These are phyloP conservation scores for Andricus curvator DNA, from an alignment of 2,888 invertebrate genomes.

Conservation along the genomic window DNA sequence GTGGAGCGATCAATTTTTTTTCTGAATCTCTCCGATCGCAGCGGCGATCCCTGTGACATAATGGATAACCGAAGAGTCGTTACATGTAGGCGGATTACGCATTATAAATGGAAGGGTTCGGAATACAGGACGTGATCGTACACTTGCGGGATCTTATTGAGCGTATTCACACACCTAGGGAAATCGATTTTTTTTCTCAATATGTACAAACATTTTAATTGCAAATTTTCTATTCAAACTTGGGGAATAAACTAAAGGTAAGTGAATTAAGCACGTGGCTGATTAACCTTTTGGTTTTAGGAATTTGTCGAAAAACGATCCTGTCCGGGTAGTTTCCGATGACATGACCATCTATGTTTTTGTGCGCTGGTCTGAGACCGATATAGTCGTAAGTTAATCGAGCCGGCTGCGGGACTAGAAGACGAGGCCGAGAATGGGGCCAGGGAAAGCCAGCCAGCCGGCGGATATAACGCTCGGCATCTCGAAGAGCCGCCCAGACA, in stretches of 20 bases:
- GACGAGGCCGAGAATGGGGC: constrained; percentile 20
- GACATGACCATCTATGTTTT: constrained; percentile 18
- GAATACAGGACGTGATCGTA: constrained; percentile 6
- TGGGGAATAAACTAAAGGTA: background rate
- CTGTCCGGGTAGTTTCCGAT: constrained; percentile 31
- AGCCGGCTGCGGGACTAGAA: constrained; percentile 36
- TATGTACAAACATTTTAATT: too few species aligned
- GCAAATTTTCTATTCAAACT: too few species aligned
- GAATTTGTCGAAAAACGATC: constrained; percentile 29
- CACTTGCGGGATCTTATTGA: background rate
- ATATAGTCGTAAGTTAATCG: constrained; percentile 38
- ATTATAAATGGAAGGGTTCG: constrained; percentile 29
- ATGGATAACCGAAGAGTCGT: constrained; percentile 19
- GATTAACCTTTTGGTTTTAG: background rate
- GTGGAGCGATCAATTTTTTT: constrained; percentile 28
- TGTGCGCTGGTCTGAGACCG: background rate
- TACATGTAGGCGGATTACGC: constrained; percentile 11
- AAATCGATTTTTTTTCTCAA: background rate
- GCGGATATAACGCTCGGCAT: constrained; percentile 34
- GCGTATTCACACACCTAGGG: background rate
- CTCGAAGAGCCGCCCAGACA: constrained; percentile 27
- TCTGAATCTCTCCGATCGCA: background rate
- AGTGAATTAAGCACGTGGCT: background rate
- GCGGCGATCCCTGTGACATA: constrained; percentile 11
- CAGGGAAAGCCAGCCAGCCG: constrained; percentile 25